phyloP scores from a whole-genome alignment of 2,888 invertebrate species.

The Caenorhabditis virilis region DNA sequence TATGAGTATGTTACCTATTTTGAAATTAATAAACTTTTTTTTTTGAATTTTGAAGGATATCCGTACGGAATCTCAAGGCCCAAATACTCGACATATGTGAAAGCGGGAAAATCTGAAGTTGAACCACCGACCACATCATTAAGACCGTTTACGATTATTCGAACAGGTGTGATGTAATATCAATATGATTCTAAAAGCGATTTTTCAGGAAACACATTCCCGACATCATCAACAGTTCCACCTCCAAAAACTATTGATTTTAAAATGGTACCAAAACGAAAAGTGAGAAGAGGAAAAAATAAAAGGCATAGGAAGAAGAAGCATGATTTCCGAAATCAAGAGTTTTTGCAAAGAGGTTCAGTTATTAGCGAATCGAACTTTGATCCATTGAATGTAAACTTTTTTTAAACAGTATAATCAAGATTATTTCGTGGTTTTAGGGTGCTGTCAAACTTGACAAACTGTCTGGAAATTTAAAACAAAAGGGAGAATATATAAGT shows the following conservation, averaged over 20 bases:
- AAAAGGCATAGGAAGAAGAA: slow-evolving; percentile 27
- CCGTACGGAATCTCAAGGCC: slow-evolving; percentile 31
- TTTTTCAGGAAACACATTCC: background rate
- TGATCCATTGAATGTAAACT: slow-evolving; percentile 26
- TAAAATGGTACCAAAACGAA: slow-evolving; percentile 9
- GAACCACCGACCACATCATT: slow-evolving; percentile 28
- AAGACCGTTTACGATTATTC: slow-evolving; percentile 27
- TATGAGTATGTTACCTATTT: no score
- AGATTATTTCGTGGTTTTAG: slow-evolving; percentile 6
- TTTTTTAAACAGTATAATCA: background rate
- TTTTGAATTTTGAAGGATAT: slow-evolving; percentile 12
- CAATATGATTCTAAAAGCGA: background rate
- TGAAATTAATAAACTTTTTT: background rate
- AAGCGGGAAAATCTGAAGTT: slow-evolving; percentile 12
- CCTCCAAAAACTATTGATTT: slow-evolving; percentile 29
- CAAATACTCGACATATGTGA: slow-evolving; percentile 15
- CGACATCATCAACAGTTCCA: background rate
- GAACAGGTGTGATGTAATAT: slow-evolving; percentile 12
- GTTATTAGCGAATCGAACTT: slow-evolving; percentile 21
- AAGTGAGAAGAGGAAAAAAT: slow-evolving; percentile 8
- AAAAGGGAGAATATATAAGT: slow-evolving; percentile 30
- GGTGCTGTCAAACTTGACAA: slow-evolving; percentile 23
- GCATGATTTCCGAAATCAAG: slow-evolving; percentile 17
- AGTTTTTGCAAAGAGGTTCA: slow-evolving; percentile 22
- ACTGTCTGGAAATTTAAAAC: slow-evolving; percentile 25